Base-by-base conservation (phyloP, 2,113 vertebrate genomes). In the Scomber colias region DNA sequence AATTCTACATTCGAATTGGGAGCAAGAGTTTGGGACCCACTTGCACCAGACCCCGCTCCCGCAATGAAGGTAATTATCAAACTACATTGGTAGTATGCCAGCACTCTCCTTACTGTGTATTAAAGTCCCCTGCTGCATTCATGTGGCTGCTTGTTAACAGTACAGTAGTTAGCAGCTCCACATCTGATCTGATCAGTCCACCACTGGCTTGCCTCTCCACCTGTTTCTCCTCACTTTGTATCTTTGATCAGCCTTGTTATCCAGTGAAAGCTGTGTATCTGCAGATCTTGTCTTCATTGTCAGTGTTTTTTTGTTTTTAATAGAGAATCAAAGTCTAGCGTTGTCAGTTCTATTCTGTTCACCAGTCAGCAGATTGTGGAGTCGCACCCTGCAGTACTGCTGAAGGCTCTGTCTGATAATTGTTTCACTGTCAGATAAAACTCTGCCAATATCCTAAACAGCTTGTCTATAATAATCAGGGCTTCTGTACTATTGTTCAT, bases 1-100 rank as follows among this genome's bases (percentile, higher is more conserved):
- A 99, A 31, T 99, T 99, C 95, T 99, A 99, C 90, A 92, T 98
- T 79, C 96, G 97, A 77, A 97, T 99, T 79, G 98, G 98, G 88
- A 97, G 96, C 84, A 99, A 97, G 92, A 97, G 94, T 86, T 87
- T 95, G 87, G 97, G 97, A 10, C 95, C 95, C 31, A 94, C 96
- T 60, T 99, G 98, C 89, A 97, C 91, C 83, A 97, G 97, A 77
- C 97, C 98, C 67, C 96, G 96, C 82, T 93, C 96, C 59, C 96
- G 97, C 75, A 99, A 99, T 87, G 97, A 99, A 98, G 98, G 98
- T 99, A 93, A 94, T 49, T 24, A 50, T 63, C 30, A 69, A 40
- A 40, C 35, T 40, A 40, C 7, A 8, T 11, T 45, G 11, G n/a
- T n/a, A 16, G 19, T 16, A 19, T 62, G 16, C 24, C 46, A 35